These are phyloP conservation scores for Herminia tarsipennalis DNA, from an alignment of 2,888 invertebrate genomes.

Conservation along the genomic window DNA sequence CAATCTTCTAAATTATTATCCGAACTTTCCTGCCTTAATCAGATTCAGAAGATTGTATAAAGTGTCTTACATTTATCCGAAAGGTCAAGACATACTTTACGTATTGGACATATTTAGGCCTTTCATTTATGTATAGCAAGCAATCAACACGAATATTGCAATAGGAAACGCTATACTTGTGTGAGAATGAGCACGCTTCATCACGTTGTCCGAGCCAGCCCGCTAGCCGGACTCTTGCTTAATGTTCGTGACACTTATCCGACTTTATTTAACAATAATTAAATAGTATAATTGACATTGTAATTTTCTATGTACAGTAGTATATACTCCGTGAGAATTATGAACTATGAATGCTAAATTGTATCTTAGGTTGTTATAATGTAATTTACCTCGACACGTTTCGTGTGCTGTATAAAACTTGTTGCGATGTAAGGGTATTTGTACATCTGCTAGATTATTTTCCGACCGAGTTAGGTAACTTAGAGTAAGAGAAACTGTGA, in stretches of 20 bases:
- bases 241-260: too few relatives aligned
- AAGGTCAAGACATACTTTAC: too few relatives aligned
- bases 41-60: too few relatives aligned
- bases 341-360: constrained; percentile 20
- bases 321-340: constrained; percentile 15
- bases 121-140: neutral
- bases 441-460: constrained; percentile 6
- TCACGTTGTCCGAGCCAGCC: too few relatives aligned
- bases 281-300: constrained; percentile 11
- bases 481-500: constrained; percentile 28
- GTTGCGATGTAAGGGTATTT: constrained; percentile 7
- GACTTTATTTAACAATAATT: constrained; percentile 6
- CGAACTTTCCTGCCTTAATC: too few relatives aligned
- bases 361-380: constrained; percentile 34
- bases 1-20: too few relatives aligned
- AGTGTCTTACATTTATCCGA: too few relatives aligned
- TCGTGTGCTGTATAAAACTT: constrained; percentile 29
- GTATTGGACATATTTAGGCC: too few relatives aligned
- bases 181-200: constrained; percentile 16
- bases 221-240: too few relatives aligned
- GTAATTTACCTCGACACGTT: constrained; percentile 51
- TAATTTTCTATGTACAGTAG: constrained; percentile 4
- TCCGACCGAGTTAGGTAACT: constrained; percentile 8
- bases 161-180: constrained; percentile 23
- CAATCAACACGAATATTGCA: constrained; percentile 4